Percentiles rank a stretch among this genome's conserved stretches.
Evolutionary conservation across 2,113 vertebrate genomes (phyloP).

Genomic region (Origma solitaria): DNA sequence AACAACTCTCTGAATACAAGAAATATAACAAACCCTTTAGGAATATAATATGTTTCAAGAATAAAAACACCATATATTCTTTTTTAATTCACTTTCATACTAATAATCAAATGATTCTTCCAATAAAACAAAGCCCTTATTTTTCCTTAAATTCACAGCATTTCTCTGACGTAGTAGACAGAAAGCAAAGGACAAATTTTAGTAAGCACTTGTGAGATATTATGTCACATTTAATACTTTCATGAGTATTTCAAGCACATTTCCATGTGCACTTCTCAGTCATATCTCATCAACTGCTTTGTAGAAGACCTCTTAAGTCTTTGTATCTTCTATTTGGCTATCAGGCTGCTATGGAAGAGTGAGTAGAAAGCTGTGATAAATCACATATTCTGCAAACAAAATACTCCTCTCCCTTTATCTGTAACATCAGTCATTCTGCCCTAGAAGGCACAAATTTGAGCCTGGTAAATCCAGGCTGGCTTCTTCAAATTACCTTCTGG

Average conservation of each 20-base stretch:
- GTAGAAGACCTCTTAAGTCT: background rate
- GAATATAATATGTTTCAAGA: background rate
- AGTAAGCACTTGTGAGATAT: background rate
- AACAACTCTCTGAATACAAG: background rate
- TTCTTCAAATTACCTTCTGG: background rate
- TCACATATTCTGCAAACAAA: background rate
- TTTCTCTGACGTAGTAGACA: background rate
- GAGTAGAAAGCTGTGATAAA: background rate
- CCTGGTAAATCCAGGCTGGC: background rate
- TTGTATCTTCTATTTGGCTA: background rate
- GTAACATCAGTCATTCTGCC: background rate
- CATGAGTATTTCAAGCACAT: background rate
- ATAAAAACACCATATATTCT: background rate
- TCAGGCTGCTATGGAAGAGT: background rate
- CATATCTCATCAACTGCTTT: background rate
- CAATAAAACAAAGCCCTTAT: background rate
- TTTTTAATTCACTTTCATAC: background rate
- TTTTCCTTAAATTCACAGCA: background rate
- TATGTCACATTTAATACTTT: background rate
- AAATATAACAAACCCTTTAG: background rate
- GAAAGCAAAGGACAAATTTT: background rate
- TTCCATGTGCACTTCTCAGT: background rate
- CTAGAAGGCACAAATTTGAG: background rate
- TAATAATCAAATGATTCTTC: background rate
- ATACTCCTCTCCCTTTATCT: background rate